Conservation (phyloP, 1,140 invertebrate species). For the Zophobas atratus region DNA sequence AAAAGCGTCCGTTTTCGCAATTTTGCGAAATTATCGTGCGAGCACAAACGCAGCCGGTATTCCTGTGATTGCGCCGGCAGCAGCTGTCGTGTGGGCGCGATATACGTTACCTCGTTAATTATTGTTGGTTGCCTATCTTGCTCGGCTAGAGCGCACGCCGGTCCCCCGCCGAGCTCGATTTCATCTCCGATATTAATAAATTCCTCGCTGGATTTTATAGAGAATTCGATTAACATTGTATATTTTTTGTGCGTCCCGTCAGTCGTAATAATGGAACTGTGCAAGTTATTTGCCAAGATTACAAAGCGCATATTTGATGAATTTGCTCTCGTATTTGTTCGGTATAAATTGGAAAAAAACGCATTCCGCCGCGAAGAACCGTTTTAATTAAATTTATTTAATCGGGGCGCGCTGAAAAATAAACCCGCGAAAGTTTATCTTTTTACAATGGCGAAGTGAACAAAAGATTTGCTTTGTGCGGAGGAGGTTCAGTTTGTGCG, state of each 20-base stretch:
- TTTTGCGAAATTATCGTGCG: no score
- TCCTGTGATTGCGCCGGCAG: no score
- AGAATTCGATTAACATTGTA: constrained; percentile 26
- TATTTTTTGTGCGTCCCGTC: constrained; percentile 13
- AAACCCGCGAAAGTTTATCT: constrained; percentile 31
- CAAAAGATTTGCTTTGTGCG: constrained; percentile 29
- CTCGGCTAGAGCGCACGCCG: neutral
- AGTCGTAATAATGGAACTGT: constrained; percentile 32
- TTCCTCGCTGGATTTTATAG: constrained; percentile 20
- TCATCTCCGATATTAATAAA: constrained; percentile 23
- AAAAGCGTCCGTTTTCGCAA: no score
- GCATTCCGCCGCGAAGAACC: constrained; percentile 12
- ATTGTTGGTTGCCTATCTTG: neutral
- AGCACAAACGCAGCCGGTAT: no score
- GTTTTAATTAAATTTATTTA: constrained; percentile 37
- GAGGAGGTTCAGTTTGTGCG: constrained; percentile 17
- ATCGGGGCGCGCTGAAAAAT: constrained; percentile 16
- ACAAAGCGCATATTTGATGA: constrained; percentile 31
- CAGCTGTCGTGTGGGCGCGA: no score
- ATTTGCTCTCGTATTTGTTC: constrained; percentile 16
- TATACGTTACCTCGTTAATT: neutral
- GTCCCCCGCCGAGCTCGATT: neutral
- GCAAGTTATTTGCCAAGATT: constrained; percentile 35
- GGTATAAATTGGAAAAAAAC: constrained; percentile 26
- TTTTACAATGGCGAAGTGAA: constrained; percentile 28